Percentiles rank a stretch among this genome's conserved stretches.
Evolutionary conservation across 2,888 invertebrate genomes (phyloP).

Genomic region (Amphipoea lucens): DNA sequence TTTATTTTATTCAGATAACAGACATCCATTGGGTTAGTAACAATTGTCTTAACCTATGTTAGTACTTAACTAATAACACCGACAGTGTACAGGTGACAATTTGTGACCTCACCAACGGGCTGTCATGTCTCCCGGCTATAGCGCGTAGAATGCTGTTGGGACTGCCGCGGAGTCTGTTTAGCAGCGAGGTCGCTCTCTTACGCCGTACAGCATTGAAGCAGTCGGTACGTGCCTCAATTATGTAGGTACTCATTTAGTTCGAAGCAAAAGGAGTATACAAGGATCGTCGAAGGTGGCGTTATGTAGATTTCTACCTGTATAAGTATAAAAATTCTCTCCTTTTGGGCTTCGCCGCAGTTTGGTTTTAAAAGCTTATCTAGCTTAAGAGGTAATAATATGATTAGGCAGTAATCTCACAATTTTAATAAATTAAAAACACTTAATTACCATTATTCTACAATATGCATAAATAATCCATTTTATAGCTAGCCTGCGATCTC

Average conservation of each 20-base stretch:
- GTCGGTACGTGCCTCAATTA: too few species aligned
- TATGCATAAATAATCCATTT: neutral
- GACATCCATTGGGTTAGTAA: too few species aligned
- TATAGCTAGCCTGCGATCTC: neutral
- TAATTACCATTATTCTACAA: neutral
- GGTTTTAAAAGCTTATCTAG: neutral
- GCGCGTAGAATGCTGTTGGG: too few species aligned
- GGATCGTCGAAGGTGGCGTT: neutral
- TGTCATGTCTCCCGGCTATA: too few species aligned
- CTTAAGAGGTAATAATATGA: neutral
- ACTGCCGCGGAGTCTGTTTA: too few species aligned
- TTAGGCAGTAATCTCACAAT: neutral
- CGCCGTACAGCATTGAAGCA: too few species aligned
- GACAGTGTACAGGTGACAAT: too few species aligned
- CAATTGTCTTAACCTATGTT: too few species aligned
- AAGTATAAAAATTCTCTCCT: neutral
- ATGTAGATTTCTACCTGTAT: neutral
- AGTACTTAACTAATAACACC: too few species aligned
- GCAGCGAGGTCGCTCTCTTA: too few species aligned
- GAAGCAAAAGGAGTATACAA: neutral
- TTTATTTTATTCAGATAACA: too few species aligned
- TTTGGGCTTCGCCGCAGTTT: neutral
- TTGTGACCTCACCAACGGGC: too few species aligned
- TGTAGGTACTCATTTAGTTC: neutral
- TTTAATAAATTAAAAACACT: neutral